phyloP scores from a whole-genome alignment of 1,140 invertebrate genomes.

The Hirudo medicinalis region DNA sequence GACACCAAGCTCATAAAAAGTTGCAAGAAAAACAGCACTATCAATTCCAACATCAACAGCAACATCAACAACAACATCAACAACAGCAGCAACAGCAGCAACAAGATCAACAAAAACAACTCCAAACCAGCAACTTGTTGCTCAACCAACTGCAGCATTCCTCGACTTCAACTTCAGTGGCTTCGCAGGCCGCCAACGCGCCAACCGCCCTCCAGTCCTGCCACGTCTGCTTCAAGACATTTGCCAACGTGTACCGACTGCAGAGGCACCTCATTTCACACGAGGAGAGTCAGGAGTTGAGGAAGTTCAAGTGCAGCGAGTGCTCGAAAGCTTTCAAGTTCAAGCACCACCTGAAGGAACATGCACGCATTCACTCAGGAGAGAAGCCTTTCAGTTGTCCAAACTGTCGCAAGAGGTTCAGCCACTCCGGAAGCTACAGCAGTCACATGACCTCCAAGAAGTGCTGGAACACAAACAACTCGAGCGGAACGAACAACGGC shows the following conservation, averaged over 20 bases:
- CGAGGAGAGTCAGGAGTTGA: slow-evolving; percentile 76
- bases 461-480: slow-evolving; percentile 47
- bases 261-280: slow-evolving; percentile 95
- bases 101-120: slow-evolving; percentile 10
- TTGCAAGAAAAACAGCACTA: neutral
- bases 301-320: slow-evolving; percentile 92
- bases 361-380: slow-evolving; percentile 80
- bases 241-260: slow-evolving; percentile 86
- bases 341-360: slow-evolving; percentile 98
- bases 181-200: neutral
- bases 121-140: neutral
- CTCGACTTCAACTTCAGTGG: neutral
- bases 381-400: slow-evolving; percentile 95
- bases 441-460: slow-evolving; percentile 99
- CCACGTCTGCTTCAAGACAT: slow-evolving; percentile 83
- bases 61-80: slow-evolving; percentile 8
- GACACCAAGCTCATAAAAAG: neutral
- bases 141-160: neutral
- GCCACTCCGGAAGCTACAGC: slow-evolving; percentile 96
- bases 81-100: neutral
- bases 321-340: slow-evolving; percentile 99
- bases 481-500: too few species aligned
- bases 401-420: slow-evolving; percentile 95
- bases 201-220: neutral
- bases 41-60: neutral